Conservation (phyloP, 2,797 vertebrate genomes). For the Pitangus sulphuratus region DNA sequence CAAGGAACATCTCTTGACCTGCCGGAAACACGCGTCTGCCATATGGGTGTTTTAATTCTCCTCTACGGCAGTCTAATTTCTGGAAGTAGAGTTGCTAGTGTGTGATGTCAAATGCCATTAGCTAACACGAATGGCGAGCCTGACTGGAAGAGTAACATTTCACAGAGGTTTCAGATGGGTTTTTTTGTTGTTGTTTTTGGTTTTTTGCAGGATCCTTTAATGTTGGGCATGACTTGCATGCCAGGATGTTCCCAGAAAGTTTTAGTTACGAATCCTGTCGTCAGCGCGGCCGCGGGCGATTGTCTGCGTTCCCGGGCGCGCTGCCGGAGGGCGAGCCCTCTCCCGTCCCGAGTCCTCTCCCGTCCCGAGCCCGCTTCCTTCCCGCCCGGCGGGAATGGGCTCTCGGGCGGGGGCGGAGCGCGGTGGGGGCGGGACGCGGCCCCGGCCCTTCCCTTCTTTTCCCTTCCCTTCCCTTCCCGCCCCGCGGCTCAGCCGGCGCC, state of each 20-base stretch:
- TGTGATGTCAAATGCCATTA: neutral
- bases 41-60: neutral
- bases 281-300: neutral
- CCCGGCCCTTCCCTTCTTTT: neutral
- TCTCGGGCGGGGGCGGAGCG: slow-evolving; percentile 22
- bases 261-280: neutral
- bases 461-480: neutral
- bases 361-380: neutral
- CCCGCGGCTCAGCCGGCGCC: neutral
- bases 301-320: neutral
- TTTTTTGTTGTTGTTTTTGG: neutral
- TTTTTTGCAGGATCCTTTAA: neutral
- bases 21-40: neutral
- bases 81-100: neutral
- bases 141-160: neutral
- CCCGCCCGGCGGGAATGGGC: neutral
- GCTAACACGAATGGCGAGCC: neutral
- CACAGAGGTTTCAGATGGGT: neutral
- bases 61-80: neutral
- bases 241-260: neutral
- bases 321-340: neutral
- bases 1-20: neutral
- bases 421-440: slow-evolving; percentile 9
- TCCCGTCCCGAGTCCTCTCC: neutral
- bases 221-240: neutral